Evolutionary conservation across 2,113 vertebrate genomes (phyloP).

Genomic region (Phainopepla nitens): DNA sequence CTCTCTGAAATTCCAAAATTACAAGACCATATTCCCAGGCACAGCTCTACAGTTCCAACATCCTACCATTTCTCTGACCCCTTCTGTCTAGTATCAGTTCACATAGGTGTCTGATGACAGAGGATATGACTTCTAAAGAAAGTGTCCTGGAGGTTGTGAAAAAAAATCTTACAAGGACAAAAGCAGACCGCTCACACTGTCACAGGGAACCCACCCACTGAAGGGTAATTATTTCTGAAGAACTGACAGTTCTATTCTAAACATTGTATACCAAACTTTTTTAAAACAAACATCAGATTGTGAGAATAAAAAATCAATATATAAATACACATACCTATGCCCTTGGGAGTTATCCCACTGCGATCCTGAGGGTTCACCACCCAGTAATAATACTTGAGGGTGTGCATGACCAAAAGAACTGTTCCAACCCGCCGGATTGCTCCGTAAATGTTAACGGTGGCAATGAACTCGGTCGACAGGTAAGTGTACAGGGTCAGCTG

Average conservation of each 20-base stretch:
- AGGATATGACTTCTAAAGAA: not conserved
- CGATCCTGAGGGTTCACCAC: conserved; percentile 91
- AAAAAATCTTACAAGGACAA: not conserved
- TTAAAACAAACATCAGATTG: not conserved
- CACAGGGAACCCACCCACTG: not conserved
- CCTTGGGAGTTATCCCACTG: conserved; percentile 91
- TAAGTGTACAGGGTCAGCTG: conserved; percentile 93
- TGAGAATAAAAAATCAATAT: not conserved
- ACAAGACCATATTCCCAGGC: not conserved
- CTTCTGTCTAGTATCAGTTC: not conserved
- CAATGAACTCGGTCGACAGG: conserved; percentile 93
- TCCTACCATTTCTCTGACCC: not conserved
- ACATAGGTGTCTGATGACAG: not conserved
- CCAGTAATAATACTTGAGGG: conserved; percentile 97
- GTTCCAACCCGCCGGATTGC: conserved; percentile 92
- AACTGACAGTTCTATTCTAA: not conserved
- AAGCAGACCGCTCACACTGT: not conserved
- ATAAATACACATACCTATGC: conserved; percentile 81
- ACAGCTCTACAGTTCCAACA: not conserved
- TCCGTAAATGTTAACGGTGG: conserved; percentile 94
- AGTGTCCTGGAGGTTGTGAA: not conserved
- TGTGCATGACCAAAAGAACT: conserved; percentile 93
- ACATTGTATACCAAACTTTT: not conserved
- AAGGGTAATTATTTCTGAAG: not conserved
- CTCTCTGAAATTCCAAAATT: not conserved